Base-by-base conservation (phyloP, 1,140 invertebrate species). In the Caerostris darwini region DNA sequence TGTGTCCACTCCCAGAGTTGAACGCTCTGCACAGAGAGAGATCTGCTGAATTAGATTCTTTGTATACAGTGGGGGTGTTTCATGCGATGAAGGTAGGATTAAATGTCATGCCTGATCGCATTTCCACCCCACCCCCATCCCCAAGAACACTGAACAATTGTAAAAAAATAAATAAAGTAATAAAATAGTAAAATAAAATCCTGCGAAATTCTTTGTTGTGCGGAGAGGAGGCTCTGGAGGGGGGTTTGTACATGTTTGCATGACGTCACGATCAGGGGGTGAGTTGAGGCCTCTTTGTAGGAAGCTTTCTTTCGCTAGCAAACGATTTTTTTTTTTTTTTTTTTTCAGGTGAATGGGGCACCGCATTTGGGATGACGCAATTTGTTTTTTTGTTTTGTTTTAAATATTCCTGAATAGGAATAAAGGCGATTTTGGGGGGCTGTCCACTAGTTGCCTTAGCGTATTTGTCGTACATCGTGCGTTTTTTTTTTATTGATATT, bases 341-440 rank as follows among this genome's bases (percentile, higher is more conserved):
- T 85, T 71, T 87, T 56, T 93, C 92, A 93, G 92, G 92, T 93
- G 92, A 61, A 93, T 87, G 92, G 83, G 92, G 92, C 92, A 87
- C 92, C 59, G 61, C 58, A 34, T 83, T 81, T 92, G 92, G 92
- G 92, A 93, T 93, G 92, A 93, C 83, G 83, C 92, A 93, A 93
- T 93, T 93, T 93, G 92, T 93, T 93, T 93, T 92, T 93, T 93
- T 93, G 92, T 87, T 86, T 87, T 93, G 83, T 93, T 93, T 93
- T 71, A 86, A 87, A 93, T 93, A 71, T 86, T 87, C 85, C 81
- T 81, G 92, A 93, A 71, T 87, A 34, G 92, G 83, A 93, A 87
- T 93, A 93, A 87, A 87, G 54, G 17, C 57, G 56, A 50, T 58
- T 81, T 61, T 3, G 53, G 89, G 89, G 89, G 50, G 4, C 34